phyloP scores from a whole-genome alignment of 2,113 vertebrate species.

The Vulpes ferrilata region DNA sequence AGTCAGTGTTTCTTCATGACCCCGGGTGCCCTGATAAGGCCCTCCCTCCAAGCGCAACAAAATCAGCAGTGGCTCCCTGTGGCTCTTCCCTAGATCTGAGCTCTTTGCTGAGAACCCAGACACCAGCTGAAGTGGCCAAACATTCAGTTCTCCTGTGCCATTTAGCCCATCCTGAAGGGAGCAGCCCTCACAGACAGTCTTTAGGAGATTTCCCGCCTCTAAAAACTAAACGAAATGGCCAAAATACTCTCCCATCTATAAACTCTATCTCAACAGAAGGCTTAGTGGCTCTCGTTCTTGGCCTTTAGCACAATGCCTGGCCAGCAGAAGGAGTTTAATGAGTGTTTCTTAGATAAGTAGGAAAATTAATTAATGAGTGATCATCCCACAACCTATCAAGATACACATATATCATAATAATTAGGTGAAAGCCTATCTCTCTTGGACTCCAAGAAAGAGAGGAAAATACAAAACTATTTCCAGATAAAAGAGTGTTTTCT shows the following conservation, averaged over 20 bases:
- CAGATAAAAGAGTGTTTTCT: conserved; percentile 41
- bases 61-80: background rate
- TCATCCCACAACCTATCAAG: conserved; percentile 46
- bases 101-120: background rate
- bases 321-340: background rate
- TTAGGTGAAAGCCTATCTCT: conserved; percentile 2
- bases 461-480: conserved; percentile 39
- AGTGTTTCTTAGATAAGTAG: background rate
- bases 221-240: background rate
- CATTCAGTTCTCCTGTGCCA: background rate
- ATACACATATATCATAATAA: conserved; percentile 53
- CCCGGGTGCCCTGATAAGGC: background rate
- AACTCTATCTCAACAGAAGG: background rate
- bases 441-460: conserved; percentile 17
- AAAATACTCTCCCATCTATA: background rate
- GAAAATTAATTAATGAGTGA: conserved; percentile 44
- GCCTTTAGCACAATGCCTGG: background rate
- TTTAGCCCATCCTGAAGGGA: background rate
- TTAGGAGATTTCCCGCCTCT: background rate
- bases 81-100: background rate
- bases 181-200: background rate
- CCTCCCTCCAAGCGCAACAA: background rate
- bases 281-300: background rate
- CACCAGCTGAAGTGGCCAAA: background rate
- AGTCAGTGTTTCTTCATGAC: conserved; percentile 27